Evolutionary conservation across 2,113 vertebrate genomes (phyloP).

Genomic region (human (Homo sapiens)): GRCh38 chr9:18680001-18680500

Average conservation of each 20-base stretch:
- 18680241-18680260: slow-evolving; percentile 42
- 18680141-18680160: not conserved
- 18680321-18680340: slow-evolving; percentile 97
- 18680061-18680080: not conserved
- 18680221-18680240: not conserved
- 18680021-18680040: not conserved
- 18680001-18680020: not conserved
- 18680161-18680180: not conserved
- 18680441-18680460: slow-evolving; percentile 91
- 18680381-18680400: slow-evolving; percentile 98
- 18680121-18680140: not conserved
- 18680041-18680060: not conserved
- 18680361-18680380: slow-evolving; percentile 95
- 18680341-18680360: slow-evolving; percentile 95
- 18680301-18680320: slow-evolving; percentile 93
- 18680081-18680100: not conserved
- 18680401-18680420: slow-evolving; percentile 91
- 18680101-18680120: not conserved
- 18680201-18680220: not conserved
- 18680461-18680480: slow-evolving; percentile 96
- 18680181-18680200: not conserved
- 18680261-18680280: slow-evolving; percentile 44
- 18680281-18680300: slow-evolving; percentile 68
- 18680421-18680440: slow-evolving; percentile 99
- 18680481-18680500: slow-evolving; percentile 98